phyloP scores from a whole-genome alignment of 92 coral and sea anemone genomes.

The Nematostella vectensis region DNA sequence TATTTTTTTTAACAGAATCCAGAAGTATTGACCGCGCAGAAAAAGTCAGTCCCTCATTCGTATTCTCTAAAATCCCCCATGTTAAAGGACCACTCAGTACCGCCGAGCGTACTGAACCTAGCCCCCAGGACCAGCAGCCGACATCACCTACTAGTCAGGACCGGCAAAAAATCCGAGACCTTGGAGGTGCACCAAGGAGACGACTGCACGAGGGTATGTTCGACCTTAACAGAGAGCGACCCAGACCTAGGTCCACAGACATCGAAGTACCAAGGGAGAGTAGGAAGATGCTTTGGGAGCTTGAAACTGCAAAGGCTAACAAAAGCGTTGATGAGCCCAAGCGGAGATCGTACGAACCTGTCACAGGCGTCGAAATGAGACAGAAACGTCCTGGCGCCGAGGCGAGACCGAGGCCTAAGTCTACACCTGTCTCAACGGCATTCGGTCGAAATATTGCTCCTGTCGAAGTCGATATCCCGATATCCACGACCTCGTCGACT shows the following conservation, averaged over 20 bases:
- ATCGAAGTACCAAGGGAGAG: constrained; percentile 10
- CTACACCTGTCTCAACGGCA: not conserved
- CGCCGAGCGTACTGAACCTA: constrained; percentile 1
- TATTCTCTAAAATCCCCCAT: constrained; percentile 55
- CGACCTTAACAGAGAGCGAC: constrained; percentile 3
- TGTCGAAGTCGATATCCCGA: constrained; percentile 1
- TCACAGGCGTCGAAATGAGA: not conserved
- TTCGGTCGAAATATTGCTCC: not conserved
- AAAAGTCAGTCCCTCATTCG: constrained; percentile 17
- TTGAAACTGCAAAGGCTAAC: constrained; percentile 1
- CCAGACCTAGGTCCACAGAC: constrained; percentile 10
- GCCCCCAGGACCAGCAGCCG: not conserved
- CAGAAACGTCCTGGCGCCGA: not conserved
- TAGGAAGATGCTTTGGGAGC: constrained; percentile 21
- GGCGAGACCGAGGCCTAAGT: not conserved
- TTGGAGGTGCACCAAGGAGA: constrained; percentile 25
- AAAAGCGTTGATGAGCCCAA: not conserved
- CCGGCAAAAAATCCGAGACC: constrained; percentile 4
- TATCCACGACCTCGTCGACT: not conserved
- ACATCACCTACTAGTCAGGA: constrained; percentile 2
- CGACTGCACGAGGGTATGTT: constrained; percentile 27
- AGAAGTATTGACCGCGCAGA: constrained; percentile 2
- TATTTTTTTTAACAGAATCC: not conserved
- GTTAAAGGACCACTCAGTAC: constrained; percentile 22
- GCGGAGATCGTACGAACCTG: not conserved